Evolutionary conservation across 2,113 vertebrate genomes (phyloP).

Genomic region (Glaucomys volans): DNA sequence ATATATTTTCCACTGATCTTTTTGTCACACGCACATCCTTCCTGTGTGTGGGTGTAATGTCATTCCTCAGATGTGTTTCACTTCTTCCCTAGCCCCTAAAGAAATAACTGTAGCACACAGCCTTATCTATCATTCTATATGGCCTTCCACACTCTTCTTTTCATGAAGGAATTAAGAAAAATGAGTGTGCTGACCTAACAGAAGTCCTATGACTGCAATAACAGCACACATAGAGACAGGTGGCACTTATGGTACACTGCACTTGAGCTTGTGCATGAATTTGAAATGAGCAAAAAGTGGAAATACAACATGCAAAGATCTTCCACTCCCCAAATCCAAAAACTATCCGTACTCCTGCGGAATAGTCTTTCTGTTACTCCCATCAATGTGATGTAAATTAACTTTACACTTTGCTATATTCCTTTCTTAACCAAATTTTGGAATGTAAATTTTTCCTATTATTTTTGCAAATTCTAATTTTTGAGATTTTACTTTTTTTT

Average conservation of each 20-base stretch:
- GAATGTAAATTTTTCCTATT: background rate
- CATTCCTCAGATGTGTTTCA: background rate
- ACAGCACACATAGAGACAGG: background rate
- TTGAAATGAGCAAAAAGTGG: background rate
- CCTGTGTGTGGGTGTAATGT: background rate
- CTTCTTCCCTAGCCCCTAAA: background rate
- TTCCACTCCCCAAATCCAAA: background rate
- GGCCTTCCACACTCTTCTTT: background rate
- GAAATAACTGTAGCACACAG: background rate
- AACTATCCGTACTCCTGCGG: background rate
- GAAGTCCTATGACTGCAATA: background rate
- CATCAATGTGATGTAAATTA: background rate
- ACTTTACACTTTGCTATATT: background rate
- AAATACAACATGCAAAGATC: background rate
- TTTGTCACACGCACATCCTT: background rate
- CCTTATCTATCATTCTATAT: background rate
- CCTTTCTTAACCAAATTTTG: background rate
- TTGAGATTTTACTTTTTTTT: background rate
- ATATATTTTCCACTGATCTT: background rate
- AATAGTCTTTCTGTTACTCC: background rate
- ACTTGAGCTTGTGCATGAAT: background rate
- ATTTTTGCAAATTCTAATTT: background rate
- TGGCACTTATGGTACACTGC: background rate
- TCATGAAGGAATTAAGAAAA: background rate
- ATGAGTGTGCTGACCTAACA: background rate